Evolutionary conservation across 2,797 vertebrate species (phyloP).

Genomic region (Halcyon badia): DNA sequence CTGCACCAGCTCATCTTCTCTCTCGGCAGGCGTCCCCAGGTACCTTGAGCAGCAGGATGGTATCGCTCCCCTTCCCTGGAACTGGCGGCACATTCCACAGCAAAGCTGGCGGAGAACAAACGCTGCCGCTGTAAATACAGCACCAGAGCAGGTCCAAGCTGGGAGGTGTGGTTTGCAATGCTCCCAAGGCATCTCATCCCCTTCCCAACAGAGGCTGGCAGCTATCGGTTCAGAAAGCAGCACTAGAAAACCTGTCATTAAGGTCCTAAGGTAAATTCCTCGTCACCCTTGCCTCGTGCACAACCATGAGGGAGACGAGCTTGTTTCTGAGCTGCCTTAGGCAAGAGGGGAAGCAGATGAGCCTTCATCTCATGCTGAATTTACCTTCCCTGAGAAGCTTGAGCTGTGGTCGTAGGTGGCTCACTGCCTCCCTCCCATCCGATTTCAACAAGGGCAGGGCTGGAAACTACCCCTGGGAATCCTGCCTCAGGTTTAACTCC

Average conservation of each 20-base stretch:
- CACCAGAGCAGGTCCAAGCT: not conserved
- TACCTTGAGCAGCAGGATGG: not conserved
- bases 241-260: not conserved
- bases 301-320: not conserved
- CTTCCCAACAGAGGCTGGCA: not conserved
- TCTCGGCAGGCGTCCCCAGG: not conserved
- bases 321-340: not conserved
- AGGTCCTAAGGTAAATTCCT: not conserved
- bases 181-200: not conserved
- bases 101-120: not conserved
- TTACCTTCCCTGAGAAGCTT: not conserved
- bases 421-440: not conserved
- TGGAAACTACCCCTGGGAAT: not conserved
- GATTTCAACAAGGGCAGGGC: not conserved
- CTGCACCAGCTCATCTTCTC: not conserved
- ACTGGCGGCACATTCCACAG: not conserved
- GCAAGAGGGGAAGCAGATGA: not conserved
- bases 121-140: not conserved
- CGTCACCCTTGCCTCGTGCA: not conserved
- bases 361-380: not conserved
- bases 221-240: not conserved
- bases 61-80: not conserved
- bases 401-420: not conserved
- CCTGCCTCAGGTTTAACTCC: not conserved
- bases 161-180: conserved; percentile 54